phyloP scores from a whole-genome alignment of 2,797 vertebrate species.

The Scomberomorus guttatus region DNA sequence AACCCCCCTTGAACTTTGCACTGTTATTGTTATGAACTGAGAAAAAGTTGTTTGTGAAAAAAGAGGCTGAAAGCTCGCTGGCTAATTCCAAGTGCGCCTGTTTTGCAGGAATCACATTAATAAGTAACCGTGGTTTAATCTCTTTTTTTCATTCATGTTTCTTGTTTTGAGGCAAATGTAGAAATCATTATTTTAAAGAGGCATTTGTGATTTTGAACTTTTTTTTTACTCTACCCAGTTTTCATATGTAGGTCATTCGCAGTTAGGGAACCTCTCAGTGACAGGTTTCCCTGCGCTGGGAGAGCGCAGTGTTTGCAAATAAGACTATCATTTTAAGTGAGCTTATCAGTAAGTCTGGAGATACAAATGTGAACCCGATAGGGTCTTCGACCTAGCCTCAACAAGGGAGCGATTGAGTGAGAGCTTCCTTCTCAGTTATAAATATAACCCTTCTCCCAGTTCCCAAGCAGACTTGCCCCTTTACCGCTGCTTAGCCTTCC shows the following conservation, averaged over 20 bases:
- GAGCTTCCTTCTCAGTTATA: conserved; percentile 46
- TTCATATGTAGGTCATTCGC: conserved; percentile 47
- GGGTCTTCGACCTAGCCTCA: conserved; percentile 33
- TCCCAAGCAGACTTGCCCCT: conserved; percentile 77
- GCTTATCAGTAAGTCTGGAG: conserved; percentile 58
- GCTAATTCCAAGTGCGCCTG: not conserved
- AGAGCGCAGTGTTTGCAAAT: conserved; percentile 59
- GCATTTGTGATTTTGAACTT: conserved; percentile 1
- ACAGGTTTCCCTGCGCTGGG: conserved; percentile 1
- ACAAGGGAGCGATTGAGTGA: conserved; percentile 23
- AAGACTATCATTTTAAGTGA: conserved; percentile 8
- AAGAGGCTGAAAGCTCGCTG: not conserved
- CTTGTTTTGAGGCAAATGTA: not conserved
- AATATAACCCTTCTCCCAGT: conserved; percentile 88
- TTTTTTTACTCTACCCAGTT: conserved; percentile 31
- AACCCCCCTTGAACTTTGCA: conserved; percentile 37
- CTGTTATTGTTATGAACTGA: not conserved
- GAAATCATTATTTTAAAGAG: not conserved
- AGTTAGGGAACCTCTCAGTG: conserved; percentile 9
- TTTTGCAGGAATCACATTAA: not conserved
- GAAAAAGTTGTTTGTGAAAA: conserved; percentile 1
- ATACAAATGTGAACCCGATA: conserved; percentile 29
- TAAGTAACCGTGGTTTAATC: too few species aligned
- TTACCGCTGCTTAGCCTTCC: conserved; percentile 21
- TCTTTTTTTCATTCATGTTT: not conserved